phyloP scores from a whole-genome alignment of 2,797 vertebrate genomes.

The Peromyscus melanophrys region DNA sequence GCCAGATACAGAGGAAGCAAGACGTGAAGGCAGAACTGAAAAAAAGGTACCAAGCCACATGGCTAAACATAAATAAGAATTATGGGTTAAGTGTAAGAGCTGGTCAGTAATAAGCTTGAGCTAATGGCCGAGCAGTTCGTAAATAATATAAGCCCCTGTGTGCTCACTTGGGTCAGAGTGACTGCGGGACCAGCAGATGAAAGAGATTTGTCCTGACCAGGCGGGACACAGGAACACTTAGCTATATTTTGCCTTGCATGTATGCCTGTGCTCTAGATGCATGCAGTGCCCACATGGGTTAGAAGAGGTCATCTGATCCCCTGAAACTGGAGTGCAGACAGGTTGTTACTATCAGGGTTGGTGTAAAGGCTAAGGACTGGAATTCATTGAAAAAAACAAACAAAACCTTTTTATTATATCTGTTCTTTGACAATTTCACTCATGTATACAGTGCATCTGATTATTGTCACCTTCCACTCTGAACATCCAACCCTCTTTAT shows the following conservation, averaged over 20 bases:
- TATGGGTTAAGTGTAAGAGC: too few species aligned
- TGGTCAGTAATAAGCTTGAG: too few species aligned
- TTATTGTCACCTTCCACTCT: neutral
- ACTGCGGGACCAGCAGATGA: too few species aligned
- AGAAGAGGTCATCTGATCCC: neutral
- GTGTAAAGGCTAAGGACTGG: neutral
- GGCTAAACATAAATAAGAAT: too few species aligned
- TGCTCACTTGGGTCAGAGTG: too few species aligned
- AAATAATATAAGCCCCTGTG: too few species aligned
- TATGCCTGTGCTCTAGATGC: neutral
- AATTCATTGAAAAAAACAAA: neutral
- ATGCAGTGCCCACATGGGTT: neutral
- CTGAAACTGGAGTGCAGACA: neutral
- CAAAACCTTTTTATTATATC: neutral
- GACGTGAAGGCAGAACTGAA: too few species aligned
- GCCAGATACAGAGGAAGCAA: too few species aligned
- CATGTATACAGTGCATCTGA: neutral
- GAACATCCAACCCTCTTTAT: neutral
- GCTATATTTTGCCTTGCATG: neutral
- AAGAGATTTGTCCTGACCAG: too few species aligned
- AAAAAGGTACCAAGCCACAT: too few species aligned
- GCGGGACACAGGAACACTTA: too few species aligned
- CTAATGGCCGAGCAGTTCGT: too few species aligned
- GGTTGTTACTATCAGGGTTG: neutral
- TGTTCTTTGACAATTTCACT: neutral